Conservation (phyloP, 2,888 invertebrate species). For the Abscondita cerata region DNA sequence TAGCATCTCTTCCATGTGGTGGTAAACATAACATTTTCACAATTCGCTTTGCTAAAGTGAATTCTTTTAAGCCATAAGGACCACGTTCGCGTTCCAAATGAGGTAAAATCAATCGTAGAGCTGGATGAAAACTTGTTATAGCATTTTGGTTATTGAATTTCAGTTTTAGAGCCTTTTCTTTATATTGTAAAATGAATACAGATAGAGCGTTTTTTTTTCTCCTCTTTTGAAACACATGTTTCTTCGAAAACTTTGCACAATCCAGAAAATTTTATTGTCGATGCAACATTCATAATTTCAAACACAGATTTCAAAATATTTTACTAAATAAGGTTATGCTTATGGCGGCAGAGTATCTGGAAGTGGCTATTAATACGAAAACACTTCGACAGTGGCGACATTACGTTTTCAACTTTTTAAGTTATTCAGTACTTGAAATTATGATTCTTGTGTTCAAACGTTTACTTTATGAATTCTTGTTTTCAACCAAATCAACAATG, state of each 20-base stretch:
- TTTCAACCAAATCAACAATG: too few species aligned
- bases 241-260: conserved; percentile 70
- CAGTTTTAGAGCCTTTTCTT: conserved; percentile 53
- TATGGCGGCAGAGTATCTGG: too few species aligned
- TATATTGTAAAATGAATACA: conserved; percentile 62
- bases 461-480: too few species aligned
- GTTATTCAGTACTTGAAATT: too few species aligned
- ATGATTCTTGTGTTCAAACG: too few species aligned
- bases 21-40: conserved; percentile 79
- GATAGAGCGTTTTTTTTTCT: conserved; percentile 61
- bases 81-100: conserved; percentile 78
- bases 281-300: conserved; percentile 24
- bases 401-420: too few species aligned
- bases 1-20: conserved; percentile 65
- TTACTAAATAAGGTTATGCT: too few species aligned
- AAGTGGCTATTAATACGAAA: too few species aligned
- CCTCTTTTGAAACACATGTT: conserved; percentile 60
- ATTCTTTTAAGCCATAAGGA: conserved; percentile 84
- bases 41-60: conserved; percentile 73
- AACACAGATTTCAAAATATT: too few species aligned
- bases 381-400: too few species aligned
- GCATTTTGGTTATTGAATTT: conserved; percentile 44
- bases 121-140: conserved; percentile 71
- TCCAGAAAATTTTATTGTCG: conserved; percentile 60
- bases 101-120: conserved; percentile 82